A percentile compares a stretch with the other conserved stretches of the same genome.
Conservation (phyloP, 2,888 invertebrate species). For the Drosophila kambysellisi region DNA sequence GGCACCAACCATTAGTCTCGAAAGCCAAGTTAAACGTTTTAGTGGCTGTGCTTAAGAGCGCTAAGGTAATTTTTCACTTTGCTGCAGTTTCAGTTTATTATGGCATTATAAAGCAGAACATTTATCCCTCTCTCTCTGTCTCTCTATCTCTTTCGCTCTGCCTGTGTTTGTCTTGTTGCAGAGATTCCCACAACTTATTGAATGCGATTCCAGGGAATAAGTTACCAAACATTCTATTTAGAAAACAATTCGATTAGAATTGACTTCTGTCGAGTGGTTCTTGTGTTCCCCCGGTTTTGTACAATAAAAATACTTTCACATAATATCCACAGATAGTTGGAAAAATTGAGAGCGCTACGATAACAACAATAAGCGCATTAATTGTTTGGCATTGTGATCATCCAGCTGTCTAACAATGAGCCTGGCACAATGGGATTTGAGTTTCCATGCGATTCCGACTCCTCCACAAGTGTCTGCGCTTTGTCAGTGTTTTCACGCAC, state of each 20-base stretch:
- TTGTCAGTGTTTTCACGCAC: slow-evolving; percentile 70
- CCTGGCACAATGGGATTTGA: slow-evolving; percentile 56
- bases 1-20: slow-evolving; percentile 75
- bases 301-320: slow-evolving; percentile 67
- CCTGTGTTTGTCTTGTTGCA: slow-evolving; percentile 2
- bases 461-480: slow-evolving; percentile 68
- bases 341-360: slow-evolving; percentile 48
- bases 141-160: background rate
- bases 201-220: slow-evolving; percentile 61
- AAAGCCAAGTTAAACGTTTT: slow-evolving; percentile 75
- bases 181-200: slow-evolving; percentile 74
- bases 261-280: slow-evolving; percentile 82
- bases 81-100: slow-evolving; percentile 71
- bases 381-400: slow-evolving; percentile 75
- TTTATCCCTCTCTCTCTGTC: slow-evolving; percentile 3
- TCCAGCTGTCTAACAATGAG: slow-evolving; percentile 55
- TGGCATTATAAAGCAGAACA: slow-evolving; percentile 55
- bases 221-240: slow-evolving; percentile 62
- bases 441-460: slow-evolving; percentile 61
- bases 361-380: slow-evolving; percentile 76
- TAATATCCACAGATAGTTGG: slow-evolving; percentile 36
- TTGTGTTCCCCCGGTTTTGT: background rate
- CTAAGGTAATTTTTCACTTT: slow-evolving; percentile 78
- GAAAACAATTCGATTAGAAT: slow-evolving; percentile 82
- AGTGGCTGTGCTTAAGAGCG: slow-evolving; percentile 77